A percentile compares a stretch with the other conserved stretches of the same genome.
Conservation (phyloP, 92 coral and sea anemone genomes). For the Parazoanthus swiftii region DNA sequence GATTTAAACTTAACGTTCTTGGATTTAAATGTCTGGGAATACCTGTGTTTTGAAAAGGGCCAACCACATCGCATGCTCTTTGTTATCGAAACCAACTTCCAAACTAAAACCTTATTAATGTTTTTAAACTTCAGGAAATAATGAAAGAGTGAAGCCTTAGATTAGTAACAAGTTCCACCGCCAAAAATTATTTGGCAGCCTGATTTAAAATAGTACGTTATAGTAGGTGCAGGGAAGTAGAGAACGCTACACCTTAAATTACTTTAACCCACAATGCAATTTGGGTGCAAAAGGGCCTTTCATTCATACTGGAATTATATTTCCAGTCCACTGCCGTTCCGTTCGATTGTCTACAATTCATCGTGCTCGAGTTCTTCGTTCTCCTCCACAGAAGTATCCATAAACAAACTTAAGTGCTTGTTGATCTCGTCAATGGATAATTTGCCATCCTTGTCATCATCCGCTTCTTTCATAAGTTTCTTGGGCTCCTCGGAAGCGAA, state of each 20-base stretch:
- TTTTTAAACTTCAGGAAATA: background rate
- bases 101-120: background rate
- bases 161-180: background rate
- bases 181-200: background rate
- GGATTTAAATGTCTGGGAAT: no score
- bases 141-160: no score
- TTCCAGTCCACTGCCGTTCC: background rate
- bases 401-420: constrained; percentile 70
- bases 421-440: constrained; percentile 81
- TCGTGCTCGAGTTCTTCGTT: constrained; percentile 61
- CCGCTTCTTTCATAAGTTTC: constrained; percentile 81
- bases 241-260: background rate
- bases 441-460: constrained; percentile 84
- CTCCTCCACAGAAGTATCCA: constrained; percentile 56
- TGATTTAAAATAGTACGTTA: no score
- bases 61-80: no score
- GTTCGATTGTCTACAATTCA: constrained; percentile 57
- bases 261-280: background rate
- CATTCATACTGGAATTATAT: background rate
- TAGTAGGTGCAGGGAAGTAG: background rate
- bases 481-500: constrained; percentile 80
- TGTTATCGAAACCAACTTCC: background rate
- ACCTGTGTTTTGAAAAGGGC: no score
- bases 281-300: background rate
- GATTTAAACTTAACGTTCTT: no score